phyloP scores from a whole-genome alignment of 92 coral and sea anemone genomes.

The Actinostola sp. region DNA sequence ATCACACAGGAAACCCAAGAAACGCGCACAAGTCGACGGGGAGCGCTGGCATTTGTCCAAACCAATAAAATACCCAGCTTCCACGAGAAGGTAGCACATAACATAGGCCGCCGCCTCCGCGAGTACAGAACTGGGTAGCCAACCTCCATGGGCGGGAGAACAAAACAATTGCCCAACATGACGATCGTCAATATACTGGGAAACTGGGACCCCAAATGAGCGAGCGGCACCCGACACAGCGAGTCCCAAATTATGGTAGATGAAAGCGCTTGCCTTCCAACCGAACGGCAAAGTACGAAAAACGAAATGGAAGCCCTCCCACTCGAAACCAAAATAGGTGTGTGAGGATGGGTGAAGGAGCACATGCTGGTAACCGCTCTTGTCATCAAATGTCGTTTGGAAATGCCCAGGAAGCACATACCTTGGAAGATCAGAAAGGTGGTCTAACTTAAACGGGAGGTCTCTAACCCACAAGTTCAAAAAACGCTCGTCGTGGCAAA shows the following conservation, averaged over 20 bases:
- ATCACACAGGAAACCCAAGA: conserved; percentile 42
- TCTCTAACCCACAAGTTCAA: conserved; percentile 36
- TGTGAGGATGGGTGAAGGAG: conserved; percentile 1
- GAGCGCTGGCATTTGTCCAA: conserved; percentile 15
- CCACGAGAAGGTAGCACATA: conserved; percentile 50
- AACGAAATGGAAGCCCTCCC: conserved; percentile 27
- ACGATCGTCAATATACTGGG: conserved; percentile 24
- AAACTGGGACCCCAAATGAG: conserved; percentile 44
- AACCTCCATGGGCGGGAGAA: background rate
- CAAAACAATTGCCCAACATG: background rate
- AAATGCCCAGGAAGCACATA: no score
- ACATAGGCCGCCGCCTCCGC: conserved; percentile 52
- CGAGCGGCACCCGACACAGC: conserved; percentile 32
- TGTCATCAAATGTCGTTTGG: no score
- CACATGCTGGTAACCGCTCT: conserved; percentile 9
- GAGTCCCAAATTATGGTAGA: conserved; percentile 28
- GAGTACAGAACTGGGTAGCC: background rate
- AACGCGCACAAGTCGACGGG: conserved; percentile 35
- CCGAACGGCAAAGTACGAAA: conserved; percentile 33
- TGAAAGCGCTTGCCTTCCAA: conserved; percentile 43
- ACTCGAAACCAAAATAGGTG: conserved; percentile 2
- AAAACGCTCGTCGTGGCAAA: conserved; percentile 45
- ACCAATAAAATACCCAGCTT: conserved; percentile 44
- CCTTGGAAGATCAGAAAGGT: no score
- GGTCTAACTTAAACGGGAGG: no score